Base-by-base conservation (phyloP, 2,888 invertebrate species). In the Chymomyza caudatula region DNA sequence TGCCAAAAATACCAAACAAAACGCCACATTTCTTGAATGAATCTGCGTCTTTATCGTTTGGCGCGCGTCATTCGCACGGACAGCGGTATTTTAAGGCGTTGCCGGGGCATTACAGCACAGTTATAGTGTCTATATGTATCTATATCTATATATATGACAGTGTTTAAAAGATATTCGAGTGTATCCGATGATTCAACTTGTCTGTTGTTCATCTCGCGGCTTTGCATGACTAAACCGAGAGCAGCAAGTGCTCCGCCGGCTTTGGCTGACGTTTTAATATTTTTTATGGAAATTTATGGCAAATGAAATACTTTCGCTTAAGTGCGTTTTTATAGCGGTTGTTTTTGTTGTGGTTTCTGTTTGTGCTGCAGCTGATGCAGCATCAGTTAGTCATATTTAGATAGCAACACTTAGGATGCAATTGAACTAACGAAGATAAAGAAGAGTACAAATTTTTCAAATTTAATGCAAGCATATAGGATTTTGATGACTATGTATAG, bases 211-310 rank as follows among this genome's bases (percentile, higher is more conserved):
- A 54, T 60, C 63, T 56, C 61, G 47, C 15, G 15, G 49, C 13
- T 51, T 15, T 20, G 42, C 54, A 71, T 80, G 80, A 80, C 67
- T 80, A 78, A 80, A 71, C 42, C 47, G 37, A 56, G 17, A 13
- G 51, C 11, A 51, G 29, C 51, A 51, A 51, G 51, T 51, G 51
- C 51, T 54, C 25, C 25, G 61, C 60, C 44, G 49, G 61, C 23
- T 54, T 55, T 47, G 44, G 29, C 8, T 44, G 54, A 67, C 63
- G 69, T 60, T 51, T 37, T 37, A 37, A 37, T 37, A 37, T 37
- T 2, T 37, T 63, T 81, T 81, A 80, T 80, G 78, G 67, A 81
- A 85, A 80, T 80, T 80, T 60, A 81, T 84, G 78, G 78, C 72
- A 58, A 69, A 69, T 58, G 76, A 81, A 85, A 76, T 64, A 72